Evolutionary conservation across 2,888 invertebrate genomes (phyloP).

Genomic region (Ichneumoninae sp.): DNA sequence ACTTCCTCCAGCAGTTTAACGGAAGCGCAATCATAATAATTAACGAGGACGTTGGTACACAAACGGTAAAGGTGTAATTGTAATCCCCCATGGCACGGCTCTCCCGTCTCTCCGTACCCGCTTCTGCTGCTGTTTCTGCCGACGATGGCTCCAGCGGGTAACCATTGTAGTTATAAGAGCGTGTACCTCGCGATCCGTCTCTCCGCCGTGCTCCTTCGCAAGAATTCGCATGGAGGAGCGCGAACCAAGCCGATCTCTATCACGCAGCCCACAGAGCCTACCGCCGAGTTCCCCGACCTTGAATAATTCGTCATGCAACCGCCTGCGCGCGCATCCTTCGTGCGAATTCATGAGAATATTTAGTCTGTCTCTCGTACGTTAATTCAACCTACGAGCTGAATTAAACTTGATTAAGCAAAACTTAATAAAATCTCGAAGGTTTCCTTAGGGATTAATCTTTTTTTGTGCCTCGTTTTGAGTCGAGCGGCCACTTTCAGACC

Average conservation of each 20-base stretch:
- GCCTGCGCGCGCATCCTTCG: slow-evolving; percentile 20
- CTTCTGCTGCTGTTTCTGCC: slow-evolving; percentile 19
- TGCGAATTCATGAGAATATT: slow-evolving; percentile 43
- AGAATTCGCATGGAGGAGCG: slow-evolving; percentile 44
- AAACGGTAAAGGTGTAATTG: slow-evolving; percentile 49
- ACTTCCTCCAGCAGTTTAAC: slow-evolving; percentile 47
- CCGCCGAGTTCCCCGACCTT: slow-evolving; percentile 71
- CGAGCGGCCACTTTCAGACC: not conserved
- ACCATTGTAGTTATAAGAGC: slow-evolving; percentile 3
- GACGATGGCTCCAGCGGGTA: slow-evolving; percentile 5
- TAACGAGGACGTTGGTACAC: slow-evolving; percentile 41
- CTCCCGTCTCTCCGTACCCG: not conserved
- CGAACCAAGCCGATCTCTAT: slow-evolving; percentile 55
- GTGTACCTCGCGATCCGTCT: not conserved
- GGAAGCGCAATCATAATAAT: slow-evolving; percentile 67
- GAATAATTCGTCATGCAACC: slow-evolving; percentile 70
- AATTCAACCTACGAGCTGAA: not conserved
- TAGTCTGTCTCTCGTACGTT: slow-evolving; percentile 9
- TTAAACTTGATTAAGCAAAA: too few species aligned
- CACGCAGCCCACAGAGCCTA: slow-evolving; percentile 40
- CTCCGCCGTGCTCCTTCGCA: slow-evolving; percentile 3
- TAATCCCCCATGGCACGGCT: not conserved
- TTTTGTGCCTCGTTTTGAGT: not conserved
- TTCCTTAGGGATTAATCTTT: too few species aligned
- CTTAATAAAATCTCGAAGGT: too few species aligned